These are phyloP conservation scores for Merodon equestris DNA, from an alignment of 2,888 invertebrate species.

Conservation along the genomic window DNA sequence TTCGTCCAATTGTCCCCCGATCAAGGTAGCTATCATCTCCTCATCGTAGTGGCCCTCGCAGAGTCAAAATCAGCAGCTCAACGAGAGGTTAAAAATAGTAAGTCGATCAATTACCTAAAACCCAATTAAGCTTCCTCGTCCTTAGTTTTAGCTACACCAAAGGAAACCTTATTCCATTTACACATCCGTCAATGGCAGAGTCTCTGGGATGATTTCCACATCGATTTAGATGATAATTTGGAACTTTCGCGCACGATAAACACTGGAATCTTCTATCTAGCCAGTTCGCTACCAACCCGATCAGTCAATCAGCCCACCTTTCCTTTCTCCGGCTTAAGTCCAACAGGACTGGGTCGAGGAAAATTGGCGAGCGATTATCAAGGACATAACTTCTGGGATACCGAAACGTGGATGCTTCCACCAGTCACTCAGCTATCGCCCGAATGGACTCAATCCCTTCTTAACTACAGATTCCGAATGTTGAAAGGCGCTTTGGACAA, in stretches of 20 bases:
- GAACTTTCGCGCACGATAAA: conserved; percentile 79
- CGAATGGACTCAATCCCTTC: conserved; percentile 79
- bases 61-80: conserved; percentile 79
- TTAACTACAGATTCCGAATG: conserved; percentile 80
- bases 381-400: conserved; percentile 84
- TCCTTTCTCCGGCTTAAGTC: conserved; percentile 81
- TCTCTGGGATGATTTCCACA: conserved; percentile 80
- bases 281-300: conserved; percentile 81
- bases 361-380: conserved; percentile 76
- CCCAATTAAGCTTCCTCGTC: background rate
- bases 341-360: conserved; percentile 81
- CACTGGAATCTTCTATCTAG: conserved; percentile 82
- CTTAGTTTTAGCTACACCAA: conserved; percentile 71
- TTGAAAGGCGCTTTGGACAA: conserved; percentile 80
- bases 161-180: conserved; percentile 78
- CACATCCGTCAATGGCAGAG: conserved; percentile 80
- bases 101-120: conserved; percentile 10
- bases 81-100: conserved; percentile 75
- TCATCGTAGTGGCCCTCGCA: conserved; percentile 81
- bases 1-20: conserved; percentile 71
- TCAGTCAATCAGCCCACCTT: conserved; percentile 79
- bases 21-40: conserved; percentile 74
- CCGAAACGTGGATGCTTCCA: conserved; percentile 84
- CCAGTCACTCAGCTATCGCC: conserved; percentile 80
- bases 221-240: conserved; percentile 80